Percentiles rank a stretch among this genome's conserved stretches.
Conservation (phyloP, 2,797 vertebrate species). For the Sciurus vulgaris region DNA sequence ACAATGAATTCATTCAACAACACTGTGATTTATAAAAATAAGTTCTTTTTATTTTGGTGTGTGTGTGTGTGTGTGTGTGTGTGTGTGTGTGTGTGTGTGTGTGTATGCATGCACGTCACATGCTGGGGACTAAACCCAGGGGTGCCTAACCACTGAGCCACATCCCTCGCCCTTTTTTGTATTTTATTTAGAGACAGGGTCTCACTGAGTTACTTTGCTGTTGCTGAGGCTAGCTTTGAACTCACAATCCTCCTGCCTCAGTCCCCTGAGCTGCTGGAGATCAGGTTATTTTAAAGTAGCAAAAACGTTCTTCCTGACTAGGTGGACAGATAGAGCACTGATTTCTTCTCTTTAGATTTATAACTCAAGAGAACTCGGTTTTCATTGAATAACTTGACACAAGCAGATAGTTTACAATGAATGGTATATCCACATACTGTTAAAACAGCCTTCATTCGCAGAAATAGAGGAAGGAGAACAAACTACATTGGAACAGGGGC, state of each 20-base stretch:
- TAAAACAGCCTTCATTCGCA: not conserved
- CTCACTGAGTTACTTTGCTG: too few relatives aligned
- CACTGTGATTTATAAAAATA: constrained; percentile 13
- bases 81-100: too few relatives aligned
- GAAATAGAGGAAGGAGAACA: not conserved
- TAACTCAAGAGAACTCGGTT: not conserved
- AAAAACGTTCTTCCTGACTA: not conserved
- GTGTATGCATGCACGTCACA: too few relatives aligned
- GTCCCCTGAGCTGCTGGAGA: not conserved
- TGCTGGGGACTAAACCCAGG: too few relatives aligned
- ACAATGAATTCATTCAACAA: not conserved
- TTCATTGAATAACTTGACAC: constrained; percentile 8
- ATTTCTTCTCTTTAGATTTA: not conserved
- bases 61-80: too few relatives aligned
- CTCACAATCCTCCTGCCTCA: too few relatives aligned
- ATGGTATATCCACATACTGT: not conserved
- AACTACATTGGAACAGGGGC: not conserved
- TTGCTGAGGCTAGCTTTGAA: too few relatives aligned
- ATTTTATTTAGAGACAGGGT: too few relatives aligned
- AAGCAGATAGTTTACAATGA: not conserved
- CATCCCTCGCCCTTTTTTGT: too few relatives aligned
- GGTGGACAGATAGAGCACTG: not conserved
- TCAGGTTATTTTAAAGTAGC: constrained; percentile 23
- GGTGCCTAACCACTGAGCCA: too few relatives aligned
- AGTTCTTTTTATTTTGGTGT: not conserved